Conservation (phyloP, 2,888 invertebrate species). For the Torymus auratus region DNA sequence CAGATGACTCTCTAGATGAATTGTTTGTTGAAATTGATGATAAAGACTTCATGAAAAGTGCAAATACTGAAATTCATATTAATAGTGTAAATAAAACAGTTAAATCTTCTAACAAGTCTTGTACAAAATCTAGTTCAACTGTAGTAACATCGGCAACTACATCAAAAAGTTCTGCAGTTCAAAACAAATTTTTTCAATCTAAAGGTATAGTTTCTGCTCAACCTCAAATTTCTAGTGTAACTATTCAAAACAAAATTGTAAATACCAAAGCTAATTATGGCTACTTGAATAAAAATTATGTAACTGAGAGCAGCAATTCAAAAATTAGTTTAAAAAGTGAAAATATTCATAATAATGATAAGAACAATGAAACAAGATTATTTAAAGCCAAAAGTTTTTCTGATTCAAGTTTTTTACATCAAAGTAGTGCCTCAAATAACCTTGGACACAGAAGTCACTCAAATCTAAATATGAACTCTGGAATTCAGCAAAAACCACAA, state of each 20-base stretch:
- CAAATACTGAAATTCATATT: conserved; percentile 39
- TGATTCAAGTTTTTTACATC: conserved; percentile 49
- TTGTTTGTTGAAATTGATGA: conserved; percentile 54
- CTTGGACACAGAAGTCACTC: conserved; percentile 18
- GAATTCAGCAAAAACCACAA: conserved; percentile 4
- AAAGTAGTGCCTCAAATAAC: conserved; percentile 20
- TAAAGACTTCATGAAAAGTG: conserved; percentile 44
- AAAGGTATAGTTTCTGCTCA: conserved; percentile 33
- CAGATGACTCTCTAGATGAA: conserved; percentile 60
- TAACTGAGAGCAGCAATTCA: conserved; percentile 32
- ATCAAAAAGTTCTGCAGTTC: conserved; percentile 18
- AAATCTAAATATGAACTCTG: conserved; percentile 23
- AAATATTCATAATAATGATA: conserved; percentile 27
- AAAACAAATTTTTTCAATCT: conserved; percentile 47
- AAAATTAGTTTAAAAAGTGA: conserved; percentile 25
- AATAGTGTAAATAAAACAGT: conserved; percentile 23
- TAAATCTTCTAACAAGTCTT: conserved; percentile 9
- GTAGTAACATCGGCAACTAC: background rate
- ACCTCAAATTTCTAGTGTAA: conserved; percentile 30
- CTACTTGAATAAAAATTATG: conserved; percentile 53
- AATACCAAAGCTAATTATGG: conserved; percentile 57
- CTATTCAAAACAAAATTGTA: conserved; percentile 52
- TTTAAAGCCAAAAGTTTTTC: conserved; percentile 58
- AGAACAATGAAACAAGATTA: conserved; percentile 44
- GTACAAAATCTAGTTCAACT: background rate